Percentiles rank a stretch among this genome's conserved stretches.
Conservation (phyloP, 2,113 vertebrate species). For the Circaetus gallicus region DNA sequence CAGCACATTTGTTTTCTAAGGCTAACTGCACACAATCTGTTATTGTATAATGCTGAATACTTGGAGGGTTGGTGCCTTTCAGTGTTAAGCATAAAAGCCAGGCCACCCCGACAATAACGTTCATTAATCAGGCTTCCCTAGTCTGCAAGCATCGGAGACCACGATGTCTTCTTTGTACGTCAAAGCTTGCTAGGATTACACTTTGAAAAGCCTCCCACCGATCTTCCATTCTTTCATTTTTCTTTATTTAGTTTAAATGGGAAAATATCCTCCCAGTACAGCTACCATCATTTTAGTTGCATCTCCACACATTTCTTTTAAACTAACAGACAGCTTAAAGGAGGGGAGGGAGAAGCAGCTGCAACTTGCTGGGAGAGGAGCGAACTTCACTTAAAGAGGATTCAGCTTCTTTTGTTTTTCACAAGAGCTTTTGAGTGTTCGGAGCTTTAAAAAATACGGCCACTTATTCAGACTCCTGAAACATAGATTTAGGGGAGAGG, state of each 20-base stretch:
- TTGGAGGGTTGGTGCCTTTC: slow-evolving; percentile 44
- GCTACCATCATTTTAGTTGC: not conserved
- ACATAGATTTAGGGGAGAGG: not conserved
- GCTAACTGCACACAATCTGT: slow-evolving; percentile 47
- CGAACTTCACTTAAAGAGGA: not conserved
- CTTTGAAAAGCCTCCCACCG: not conserved
- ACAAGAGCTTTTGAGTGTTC: slow-evolving; percentile 7
- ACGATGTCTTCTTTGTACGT: not conserved
- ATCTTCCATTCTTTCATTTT: not conserved
- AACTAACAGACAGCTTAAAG: not conserved
- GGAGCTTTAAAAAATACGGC: not conserved
- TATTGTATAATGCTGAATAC: slow-evolving; percentile 34
- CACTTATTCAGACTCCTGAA: not conserved
- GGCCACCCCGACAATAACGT: slow-evolving; percentile 39
- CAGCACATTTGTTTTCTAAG: slow-evolving; percentile 47
- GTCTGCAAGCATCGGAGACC: not conserved
- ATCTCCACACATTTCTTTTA: not conserved
- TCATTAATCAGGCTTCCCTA: slow-evolving; percentile 59
- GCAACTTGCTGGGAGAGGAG: not conserved
- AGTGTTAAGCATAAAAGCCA: slow-evolving; percentile 17
- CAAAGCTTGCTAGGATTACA: not conserved
- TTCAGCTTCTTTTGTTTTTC: slow-evolving; percentile 20
- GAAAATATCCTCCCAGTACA: not conserved
- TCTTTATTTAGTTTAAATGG: not conserved
- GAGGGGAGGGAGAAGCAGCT: slow-evolving; percentile 16